Evolutionary conservation across 2,888 invertebrate species (phyloP).

Genomic region (Podotricha telesiphe): DNA sequence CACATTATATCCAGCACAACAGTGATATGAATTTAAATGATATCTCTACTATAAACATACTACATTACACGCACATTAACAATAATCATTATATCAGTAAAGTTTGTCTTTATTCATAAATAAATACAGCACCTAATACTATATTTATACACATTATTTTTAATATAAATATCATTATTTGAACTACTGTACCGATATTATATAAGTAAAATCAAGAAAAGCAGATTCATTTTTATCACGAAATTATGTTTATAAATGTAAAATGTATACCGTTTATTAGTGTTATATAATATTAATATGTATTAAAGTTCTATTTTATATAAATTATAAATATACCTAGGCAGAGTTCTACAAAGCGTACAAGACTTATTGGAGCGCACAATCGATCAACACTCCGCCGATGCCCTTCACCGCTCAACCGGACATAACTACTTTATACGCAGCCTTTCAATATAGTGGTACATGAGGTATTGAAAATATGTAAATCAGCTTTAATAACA

Average conservation of each 20-base stretch:
- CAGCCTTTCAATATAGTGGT: constrained; percentile 10
- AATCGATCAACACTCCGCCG: constrained; percentile 40
- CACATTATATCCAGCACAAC: too few relatives aligned
- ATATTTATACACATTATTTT: too few relatives aligned
- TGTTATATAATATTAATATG: neutral
- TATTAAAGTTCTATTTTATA: constrained; percentile 12
- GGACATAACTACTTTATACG: constrained; percentile 35
- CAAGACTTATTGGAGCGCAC: constrained; percentile 40
- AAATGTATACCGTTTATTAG: neutral
- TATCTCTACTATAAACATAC: too few relatives aligned
- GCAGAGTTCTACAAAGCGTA: constrained; percentile 27
- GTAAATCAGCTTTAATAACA: constrained; percentile 6
- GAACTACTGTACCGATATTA: too few relatives aligned
- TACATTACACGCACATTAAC: too few relatives aligned
- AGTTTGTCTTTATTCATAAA: too few relatives aligned
- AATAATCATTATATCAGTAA: too few relatives aligned
- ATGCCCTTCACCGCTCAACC: constrained; percentile 36
- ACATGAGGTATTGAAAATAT: constrained; percentile 10
- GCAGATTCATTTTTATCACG: neutral
- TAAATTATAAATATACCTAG: constrained; percentile 21
- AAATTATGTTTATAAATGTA: too few relatives aligned
- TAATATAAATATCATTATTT: too few relatives aligned
- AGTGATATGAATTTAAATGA: too few relatives aligned
- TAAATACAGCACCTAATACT: too few relatives aligned
- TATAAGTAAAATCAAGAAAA: neutral